A percentile compares a stretch with the other conserved stretches of the same genome.
Conservation (phyloP, 2,113 vertebrate species). For the Pyrgilauda ruficollis region DNA sequence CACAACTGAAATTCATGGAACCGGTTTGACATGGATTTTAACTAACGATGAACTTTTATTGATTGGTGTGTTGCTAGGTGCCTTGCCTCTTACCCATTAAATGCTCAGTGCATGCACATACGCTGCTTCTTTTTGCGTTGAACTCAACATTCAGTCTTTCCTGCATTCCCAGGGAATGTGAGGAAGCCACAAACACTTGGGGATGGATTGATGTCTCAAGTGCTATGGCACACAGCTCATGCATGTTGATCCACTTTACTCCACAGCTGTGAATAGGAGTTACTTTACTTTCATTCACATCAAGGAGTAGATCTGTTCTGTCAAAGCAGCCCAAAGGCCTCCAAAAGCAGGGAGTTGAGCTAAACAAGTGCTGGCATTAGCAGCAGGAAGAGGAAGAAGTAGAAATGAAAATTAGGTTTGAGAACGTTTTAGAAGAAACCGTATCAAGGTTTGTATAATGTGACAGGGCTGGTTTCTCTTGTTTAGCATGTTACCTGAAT, state of each 20-base stretch:
- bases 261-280: background rate
- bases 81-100: constrained; percentile 38
- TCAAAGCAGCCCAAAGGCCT: background rate
- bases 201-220: constrained; percentile 2
- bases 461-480: background rate
- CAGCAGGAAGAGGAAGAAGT: background rate
- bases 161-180: constrained; percentile 19
- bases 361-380: background rate
- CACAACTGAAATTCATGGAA: constrained; percentile 24
- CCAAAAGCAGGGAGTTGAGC: background rate
- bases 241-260: constrained; percentile 30
- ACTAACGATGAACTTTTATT: constrained; percentile 33
- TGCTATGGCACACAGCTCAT: constrained; percentile 9
- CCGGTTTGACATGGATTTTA: constrained; percentile 42
- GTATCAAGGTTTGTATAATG: background rate
- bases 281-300: background rate
- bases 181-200: background rate
- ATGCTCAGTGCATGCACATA: constrained; percentile 3
- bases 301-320: background rate
- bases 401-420: background rate
- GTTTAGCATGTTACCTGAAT: background rate
- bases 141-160: constrained; percentile 8
- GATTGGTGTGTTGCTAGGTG: constrained; percentile 17
- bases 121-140: background rate
- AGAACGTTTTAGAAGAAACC: background rate